These are phyloP conservation scores for Clarias laeviceps DNA, from an alignment of 2,797 vertebrate genomes.

Conservation along the genomic window DNA sequence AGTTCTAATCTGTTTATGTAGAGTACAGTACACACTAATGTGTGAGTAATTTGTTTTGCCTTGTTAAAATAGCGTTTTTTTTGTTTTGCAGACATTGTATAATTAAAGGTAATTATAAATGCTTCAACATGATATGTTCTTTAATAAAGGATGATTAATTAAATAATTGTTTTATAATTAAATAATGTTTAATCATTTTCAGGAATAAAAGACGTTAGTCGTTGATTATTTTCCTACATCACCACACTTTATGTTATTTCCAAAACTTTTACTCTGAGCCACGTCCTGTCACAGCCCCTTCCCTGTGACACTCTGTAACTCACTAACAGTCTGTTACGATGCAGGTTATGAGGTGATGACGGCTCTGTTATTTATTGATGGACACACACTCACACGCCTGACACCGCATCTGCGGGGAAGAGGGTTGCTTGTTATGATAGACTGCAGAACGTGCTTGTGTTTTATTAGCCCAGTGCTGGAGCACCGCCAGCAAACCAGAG, in stretches of 20 bases:
- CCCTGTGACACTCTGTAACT: conserved; percentile 4
- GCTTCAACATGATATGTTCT: background rate
- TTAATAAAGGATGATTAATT: background rate
- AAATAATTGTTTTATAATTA: too few relatives aligned
- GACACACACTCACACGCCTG: conserved; percentile 15
- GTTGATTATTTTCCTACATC: background rate
- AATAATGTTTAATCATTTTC: background rate
- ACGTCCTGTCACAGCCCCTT: background rate
- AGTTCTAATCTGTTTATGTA: too few relatives aligned
- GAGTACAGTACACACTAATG: too few relatives aligned
- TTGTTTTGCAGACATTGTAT: background rate
- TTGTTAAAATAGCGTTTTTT: background rate
- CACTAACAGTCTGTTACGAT: conserved; percentile 34
- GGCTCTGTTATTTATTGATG: conserved; percentile 33
- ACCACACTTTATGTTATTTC: background rate
- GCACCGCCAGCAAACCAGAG: conserved; percentile 30
- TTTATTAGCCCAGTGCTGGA: conserved; percentile 39
- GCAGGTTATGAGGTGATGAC: conserved; percentile 35
- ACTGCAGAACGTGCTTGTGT: conserved; percentile 25
- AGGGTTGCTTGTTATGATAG: conserved; percentile 36
- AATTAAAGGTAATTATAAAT: background rate
- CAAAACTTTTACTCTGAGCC: background rate
- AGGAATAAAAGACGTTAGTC: background rate
- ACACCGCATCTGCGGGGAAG: conserved; percentile 1
- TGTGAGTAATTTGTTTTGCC: background rate